Conservation (phyloP, 1,140 invertebrate species). For the Tribolium madens region DNA sequence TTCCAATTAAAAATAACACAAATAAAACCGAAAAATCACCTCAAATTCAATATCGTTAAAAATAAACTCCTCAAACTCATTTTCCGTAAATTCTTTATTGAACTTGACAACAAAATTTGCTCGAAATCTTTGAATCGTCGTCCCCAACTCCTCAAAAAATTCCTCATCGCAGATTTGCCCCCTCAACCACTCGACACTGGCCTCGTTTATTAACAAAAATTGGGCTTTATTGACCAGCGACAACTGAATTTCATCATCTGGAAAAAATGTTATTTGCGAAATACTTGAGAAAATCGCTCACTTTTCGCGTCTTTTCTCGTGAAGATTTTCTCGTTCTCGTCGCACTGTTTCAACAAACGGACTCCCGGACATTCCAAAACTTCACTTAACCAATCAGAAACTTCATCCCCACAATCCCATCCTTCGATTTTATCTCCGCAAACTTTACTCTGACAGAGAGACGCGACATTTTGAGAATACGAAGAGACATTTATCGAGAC, state of each 20-base stretch:
- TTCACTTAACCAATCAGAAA: conserved; percentile 81
- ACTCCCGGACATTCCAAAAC: conserved; percentile 75
- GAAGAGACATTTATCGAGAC: conserved; percentile 1
- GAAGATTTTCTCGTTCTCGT: conserved; percentile 43
- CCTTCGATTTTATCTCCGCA: conserved; percentile 85
- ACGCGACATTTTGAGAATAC: conserved; percentile 59
- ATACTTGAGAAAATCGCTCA: not conserved
- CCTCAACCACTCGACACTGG: conserved; percentile 79
- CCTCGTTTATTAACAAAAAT: conserved; percentile 83
- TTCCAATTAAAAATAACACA: conserved; percentile 15
- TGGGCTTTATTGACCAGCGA: conserved; percentile 91
- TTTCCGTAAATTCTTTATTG: conserved; percentile 79
- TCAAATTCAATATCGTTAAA: conserved; percentile 79
- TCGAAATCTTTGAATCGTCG: conserved; percentile 75
- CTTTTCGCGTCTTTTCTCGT: not conserved
- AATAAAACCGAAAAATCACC: conserved; percentile 65
- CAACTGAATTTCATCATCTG: conserved; percentile 67
- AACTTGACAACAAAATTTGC: conserved; percentile 77
- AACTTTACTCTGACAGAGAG: conserved; percentile 81
- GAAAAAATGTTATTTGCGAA: conserved; percentile 46
- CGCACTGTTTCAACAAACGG: conserved; percentile 76
- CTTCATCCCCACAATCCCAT: conserved; percentile 84
- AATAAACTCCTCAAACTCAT: conserved; percentile 74
- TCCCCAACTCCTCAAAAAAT: conserved; percentile 68
- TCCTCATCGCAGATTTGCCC: conserved; percentile 71